A percentile compares a stretch with the other conserved stretches of the same genome.
Conservation (phyloP, 2,797 vertebrate species). For the Phataginus tricuspis region DNA sequence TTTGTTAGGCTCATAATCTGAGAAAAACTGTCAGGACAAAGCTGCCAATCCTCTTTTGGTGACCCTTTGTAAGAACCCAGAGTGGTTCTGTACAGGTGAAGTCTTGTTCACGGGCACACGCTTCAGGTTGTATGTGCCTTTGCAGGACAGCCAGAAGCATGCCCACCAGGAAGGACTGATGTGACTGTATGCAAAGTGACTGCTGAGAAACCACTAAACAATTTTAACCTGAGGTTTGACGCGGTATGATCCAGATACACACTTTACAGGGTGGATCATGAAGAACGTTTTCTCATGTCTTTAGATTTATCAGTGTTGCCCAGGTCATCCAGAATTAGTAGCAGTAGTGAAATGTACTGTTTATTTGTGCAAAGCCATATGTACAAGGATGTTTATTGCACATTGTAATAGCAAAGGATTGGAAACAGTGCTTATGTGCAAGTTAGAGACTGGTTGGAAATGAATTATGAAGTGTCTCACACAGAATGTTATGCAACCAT, state of each 20-base stretch:
- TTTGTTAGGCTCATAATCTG: not conserved
- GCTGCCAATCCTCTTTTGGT: not conserved
- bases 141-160: not conserved
- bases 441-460: not conserved
- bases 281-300: not conserved
- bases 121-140: not conserved
- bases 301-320: not conserved
- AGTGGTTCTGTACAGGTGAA: not conserved
- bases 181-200: not conserved
- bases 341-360: not conserved
- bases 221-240: not conserved
- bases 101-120: not conserved
- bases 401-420: not conserved
- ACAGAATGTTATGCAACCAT: not conserved
- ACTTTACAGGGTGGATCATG: not conserved
- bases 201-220: not conserved
- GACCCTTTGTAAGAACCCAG: not conserved
- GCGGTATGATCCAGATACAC: not conserved
- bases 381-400: not conserved
- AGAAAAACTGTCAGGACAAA: not conserved
- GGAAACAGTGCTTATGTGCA: not conserved
- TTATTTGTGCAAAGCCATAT: not conserved
- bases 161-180: not conserved
- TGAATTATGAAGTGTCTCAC: not conserved
- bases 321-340: not conserved